phyloP scores from a whole-genome alignment of 2,888 invertebrate species.

The Formica aserva region DNA sequence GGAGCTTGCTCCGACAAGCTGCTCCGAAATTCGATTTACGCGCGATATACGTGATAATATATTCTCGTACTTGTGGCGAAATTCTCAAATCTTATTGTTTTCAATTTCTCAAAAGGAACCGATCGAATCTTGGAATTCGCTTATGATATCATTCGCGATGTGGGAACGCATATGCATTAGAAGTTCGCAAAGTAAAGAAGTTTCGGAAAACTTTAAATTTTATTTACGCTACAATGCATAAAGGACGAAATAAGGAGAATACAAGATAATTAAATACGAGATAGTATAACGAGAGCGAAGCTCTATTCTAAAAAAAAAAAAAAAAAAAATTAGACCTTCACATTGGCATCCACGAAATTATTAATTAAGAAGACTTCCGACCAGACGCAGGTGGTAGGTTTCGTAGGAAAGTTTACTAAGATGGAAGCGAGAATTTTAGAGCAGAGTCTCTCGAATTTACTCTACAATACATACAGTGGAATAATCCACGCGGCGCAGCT shows the following conservation, averaged over 20 bases:
- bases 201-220: not conserved
- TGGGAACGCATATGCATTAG: not conserved
- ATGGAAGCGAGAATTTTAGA: not conserved
- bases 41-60: not conserved
- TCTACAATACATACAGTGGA: conserved; percentile 18
- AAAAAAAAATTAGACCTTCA: not conserved
- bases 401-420: conserved; percentile 1
- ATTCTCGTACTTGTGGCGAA: not conserved
- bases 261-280: not conserved
- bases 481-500: conserved; percentile 31
- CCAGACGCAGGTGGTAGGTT: not conserved
- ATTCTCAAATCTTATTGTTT: not conserved
- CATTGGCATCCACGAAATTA: not conserved
- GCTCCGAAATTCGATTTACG: not conserved
- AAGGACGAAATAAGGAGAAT: not conserved
- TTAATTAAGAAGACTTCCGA: not conserved
- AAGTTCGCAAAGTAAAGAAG: not conserved
- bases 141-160: not conserved
- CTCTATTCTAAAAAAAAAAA: not conserved
- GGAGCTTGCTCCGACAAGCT: not conserved
- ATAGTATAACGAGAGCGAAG: not conserved
- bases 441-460: not conserved
- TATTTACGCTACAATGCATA: not conserved
- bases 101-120: not conserved
- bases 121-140: not conserved